Percentiles rank a stretch among this genome's conserved stretches.
Evolutionary conservation across 2,888 invertebrate species (phyloP).

Genomic region (Drosophila siamana): DNA sequence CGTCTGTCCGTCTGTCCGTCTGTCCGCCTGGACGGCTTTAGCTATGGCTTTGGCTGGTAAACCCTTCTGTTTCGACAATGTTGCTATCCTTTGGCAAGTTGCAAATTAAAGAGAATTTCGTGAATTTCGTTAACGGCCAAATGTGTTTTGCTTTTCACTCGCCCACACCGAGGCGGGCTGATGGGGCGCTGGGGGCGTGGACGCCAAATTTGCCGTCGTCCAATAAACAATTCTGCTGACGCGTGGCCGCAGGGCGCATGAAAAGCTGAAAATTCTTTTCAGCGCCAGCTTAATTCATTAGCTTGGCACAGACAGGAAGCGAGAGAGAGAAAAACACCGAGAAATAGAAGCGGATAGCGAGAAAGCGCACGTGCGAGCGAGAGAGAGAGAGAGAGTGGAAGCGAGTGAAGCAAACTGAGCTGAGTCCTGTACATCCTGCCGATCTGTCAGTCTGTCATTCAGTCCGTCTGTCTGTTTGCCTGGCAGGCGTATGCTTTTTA

Average conservation of each 20-base stretch:
- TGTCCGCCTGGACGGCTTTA: background rate
- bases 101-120: slow-evolving; percentile 56
- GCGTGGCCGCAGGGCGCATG: slow-evolving; percentile 53
- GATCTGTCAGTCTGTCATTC: slow-evolving; percentile 51
- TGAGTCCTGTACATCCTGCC: slow-evolving; percentile 37
- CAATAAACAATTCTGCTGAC: slow-evolving; percentile 70
- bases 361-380: background rate
- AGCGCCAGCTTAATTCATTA: slow-evolving; percentile 74
- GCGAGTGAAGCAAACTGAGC: background rate
- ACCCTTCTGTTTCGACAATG: slow-evolving; percentile 37
- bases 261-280: slow-evolving; percentile 66
- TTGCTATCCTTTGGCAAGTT: slow-evolving; percentile 19
- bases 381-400: background rate
- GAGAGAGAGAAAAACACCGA: background rate
- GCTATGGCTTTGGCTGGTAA: slow-evolving; percentile 7
- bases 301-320: slow-evolving; percentile 45
- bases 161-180: background rate
- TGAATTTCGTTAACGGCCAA: slow-evolving; percentile 49
- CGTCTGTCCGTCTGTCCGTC: background rate
- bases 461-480: slow-evolving; percentile 27
- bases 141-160: slow-evolving; percentile 30
- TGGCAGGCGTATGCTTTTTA: slow-evolving; percentile 66
- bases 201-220: slow-evolving; percentile 1
- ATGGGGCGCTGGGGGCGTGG: background rate
- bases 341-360: background rate